These are phyloP conservation scores for Elachura formosa DNA, from an alignment of 2,113 vertebrate species.

Conservation along the genomic window DNA sequence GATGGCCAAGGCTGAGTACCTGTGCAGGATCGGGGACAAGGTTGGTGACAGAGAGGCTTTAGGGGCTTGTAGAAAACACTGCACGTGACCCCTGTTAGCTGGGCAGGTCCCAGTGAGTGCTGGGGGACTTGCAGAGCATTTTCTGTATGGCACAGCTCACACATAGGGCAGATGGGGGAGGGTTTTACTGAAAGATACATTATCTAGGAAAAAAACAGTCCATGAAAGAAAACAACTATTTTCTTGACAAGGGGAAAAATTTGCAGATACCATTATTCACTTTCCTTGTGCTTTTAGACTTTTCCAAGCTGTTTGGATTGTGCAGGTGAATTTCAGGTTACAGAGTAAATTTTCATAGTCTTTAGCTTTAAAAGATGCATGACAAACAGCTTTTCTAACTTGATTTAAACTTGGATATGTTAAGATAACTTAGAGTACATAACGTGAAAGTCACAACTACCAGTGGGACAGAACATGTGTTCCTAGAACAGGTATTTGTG, in stretches of 20 bases:
- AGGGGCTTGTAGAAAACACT: fast-evolving
- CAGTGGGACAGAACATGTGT: fast-evolving
- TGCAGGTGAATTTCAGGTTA: background rate
- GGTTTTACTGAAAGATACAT: background rate
- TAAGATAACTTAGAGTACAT: background rate
- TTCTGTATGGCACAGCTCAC: background rate
- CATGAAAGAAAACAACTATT: background rate
- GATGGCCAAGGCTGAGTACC: conserved; percentile 96
- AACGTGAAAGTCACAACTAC: fast-evolving
- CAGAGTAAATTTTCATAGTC: background rate
- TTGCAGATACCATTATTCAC: background rate
- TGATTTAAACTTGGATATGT: background rate
- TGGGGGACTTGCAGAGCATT: fast-evolving
- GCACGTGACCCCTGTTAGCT: background rate
- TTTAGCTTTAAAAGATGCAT: background rate
- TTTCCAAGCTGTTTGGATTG: background rate
- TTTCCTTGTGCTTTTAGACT: background rate
- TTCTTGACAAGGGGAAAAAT: background rate
- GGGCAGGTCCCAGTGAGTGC: fast-evolving
- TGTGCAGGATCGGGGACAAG: conserved; percentile 95
- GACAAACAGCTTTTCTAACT: background rate
- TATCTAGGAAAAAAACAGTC: background rate
- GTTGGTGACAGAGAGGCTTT: conserved; percentile 54
- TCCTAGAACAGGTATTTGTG: background rate
- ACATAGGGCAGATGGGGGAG: background rate